These are phyloP conservation scores for Perodicticus potto DNA, from an alignment of 2,797 vertebrate genomes.

Conservation along the genomic window DNA sequence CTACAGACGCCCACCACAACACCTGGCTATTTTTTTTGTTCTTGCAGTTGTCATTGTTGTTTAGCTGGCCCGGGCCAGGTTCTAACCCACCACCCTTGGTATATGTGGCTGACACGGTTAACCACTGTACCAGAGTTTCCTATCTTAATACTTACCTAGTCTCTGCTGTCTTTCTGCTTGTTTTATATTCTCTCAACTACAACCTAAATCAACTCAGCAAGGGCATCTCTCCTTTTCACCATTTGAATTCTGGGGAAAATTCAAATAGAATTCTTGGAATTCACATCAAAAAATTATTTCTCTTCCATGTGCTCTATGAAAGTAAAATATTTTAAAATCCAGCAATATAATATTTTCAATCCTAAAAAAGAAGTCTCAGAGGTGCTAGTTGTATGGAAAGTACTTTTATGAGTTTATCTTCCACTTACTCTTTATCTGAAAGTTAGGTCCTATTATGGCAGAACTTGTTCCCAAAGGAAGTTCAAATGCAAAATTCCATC, in stretches of 20 bases:
- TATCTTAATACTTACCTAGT: neutral
- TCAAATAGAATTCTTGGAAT: constrained; percentile 68
- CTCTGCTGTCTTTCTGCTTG: constrained; percentile 42
- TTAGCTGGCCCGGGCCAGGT: no score
- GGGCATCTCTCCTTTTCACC: constrained; percentile 20
- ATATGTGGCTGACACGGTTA: no score
- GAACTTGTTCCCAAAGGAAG: constrained; percentile 75
- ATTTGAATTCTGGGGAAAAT: constrained; percentile 53
- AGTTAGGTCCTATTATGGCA: constrained; percentile 37
- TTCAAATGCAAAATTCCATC: constrained; percentile 67
- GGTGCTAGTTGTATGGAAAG: constrained; percentile 40
- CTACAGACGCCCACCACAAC: no score
- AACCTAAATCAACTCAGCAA: constrained; percentile 26
- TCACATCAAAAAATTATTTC: constrained; percentile 49
- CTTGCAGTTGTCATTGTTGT: no score
- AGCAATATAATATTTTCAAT: constrained; percentile 54
- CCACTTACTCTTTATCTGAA: constrained; percentile 65
- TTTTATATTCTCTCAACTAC: constrained; percentile 23
- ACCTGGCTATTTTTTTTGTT: no score
- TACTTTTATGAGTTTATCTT: constrained; percentile 55
- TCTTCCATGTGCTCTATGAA: constrained; percentile 51
- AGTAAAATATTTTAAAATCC: constrained; percentile 61
- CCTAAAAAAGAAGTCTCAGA: constrained; percentile 59
- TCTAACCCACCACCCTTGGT: no score
- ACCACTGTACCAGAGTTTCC: no score